phyloP scores from a whole-genome alignment of 2,113 vertebrate genomes.

The Terrapene triunguis region DNA sequence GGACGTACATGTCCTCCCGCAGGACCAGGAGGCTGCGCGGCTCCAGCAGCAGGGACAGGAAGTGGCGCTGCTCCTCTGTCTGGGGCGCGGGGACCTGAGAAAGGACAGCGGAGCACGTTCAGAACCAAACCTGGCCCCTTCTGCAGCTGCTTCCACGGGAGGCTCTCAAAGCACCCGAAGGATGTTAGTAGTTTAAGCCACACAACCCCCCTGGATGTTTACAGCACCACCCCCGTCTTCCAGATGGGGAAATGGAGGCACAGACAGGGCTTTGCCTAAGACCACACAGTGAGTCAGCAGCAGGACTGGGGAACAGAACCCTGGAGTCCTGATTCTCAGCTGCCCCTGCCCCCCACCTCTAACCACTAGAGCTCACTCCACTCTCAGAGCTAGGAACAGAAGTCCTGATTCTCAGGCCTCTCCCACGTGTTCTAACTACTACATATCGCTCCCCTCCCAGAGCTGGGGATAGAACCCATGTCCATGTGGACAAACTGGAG shows the following conservation, averaged over 20 bases:
- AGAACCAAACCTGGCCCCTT: not conserved
- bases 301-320: not conserved
- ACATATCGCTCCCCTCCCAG: too few species aligned
- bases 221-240: not conserved
- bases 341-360: not conserved
- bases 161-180: not conserved
- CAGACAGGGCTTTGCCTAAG: not conserved
- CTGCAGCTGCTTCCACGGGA: not conserved
- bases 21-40: slow-evolving; percentile 88
- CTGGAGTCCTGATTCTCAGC: not conserved
- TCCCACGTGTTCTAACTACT: too few species aligned
- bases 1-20: slow-evolving; percentile 84
- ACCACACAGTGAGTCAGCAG: not conserved
- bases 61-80: slow-evolving; percentile 82
- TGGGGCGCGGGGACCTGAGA: not conserved
- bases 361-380: not conserved
- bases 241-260: not conserved
- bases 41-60: slow-evolving; percentile 85
- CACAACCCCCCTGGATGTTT: too few species aligned
- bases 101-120: not conserved
- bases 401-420: not conserved
- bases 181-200: too few species aligned
- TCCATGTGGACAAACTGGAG: too few species aligned
- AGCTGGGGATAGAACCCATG: not conserved
- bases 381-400: not conserved